phyloP scores from a whole-genome alignment of 1,140 invertebrate species.

The Drosophila miranda region DNA sequence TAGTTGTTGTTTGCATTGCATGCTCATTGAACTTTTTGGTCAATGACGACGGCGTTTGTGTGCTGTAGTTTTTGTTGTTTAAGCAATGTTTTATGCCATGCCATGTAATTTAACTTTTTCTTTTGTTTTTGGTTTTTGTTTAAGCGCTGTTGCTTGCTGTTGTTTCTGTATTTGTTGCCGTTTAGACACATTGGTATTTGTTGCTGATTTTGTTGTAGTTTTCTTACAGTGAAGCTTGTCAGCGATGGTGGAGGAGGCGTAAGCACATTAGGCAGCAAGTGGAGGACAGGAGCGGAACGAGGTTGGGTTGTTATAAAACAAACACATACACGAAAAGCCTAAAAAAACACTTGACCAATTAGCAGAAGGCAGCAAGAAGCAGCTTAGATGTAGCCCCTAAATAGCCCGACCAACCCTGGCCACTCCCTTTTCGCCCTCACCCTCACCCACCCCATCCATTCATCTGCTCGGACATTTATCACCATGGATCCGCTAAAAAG shows the following conservation, averaged over 20 bases:
- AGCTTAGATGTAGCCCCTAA: constrained; percentile 25
- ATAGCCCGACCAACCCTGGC: constrained; percentile 19
- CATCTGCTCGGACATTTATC: constrained; percentile 1
- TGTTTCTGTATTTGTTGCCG: constrained; percentile 6
- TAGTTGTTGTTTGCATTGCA: constrained; percentile 58
- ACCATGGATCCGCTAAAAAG: constrained; percentile 24
- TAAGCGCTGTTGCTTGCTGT: constrained; percentile 27
- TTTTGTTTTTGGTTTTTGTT: constrained; percentile 28
- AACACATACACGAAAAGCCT: neutral
- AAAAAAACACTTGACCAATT: constrained; percentile 32
- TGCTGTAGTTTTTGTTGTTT: constrained; percentile 29
- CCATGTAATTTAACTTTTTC: constrained; percentile 35
- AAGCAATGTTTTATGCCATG: constrained; percentile 33
- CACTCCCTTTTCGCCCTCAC: constrained; percentile 8
- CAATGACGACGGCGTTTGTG: constrained; percentile 57
- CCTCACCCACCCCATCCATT: constrained; percentile 1
- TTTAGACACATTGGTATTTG: constrained; percentile 11
- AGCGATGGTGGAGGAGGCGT: constrained; percentile 16
- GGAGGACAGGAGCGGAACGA: constrained; percentile 1
- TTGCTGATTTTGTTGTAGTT: constrained; percentile 17
- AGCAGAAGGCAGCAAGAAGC: constrained; percentile 39
- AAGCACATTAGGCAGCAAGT: neutral
- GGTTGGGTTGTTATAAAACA: constrained; percentile 12
- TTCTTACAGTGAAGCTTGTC: constrained; percentile 8
- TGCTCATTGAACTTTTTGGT: constrained; percentile 73